Evolutionary conservation across 2,888 invertebrate genomes (phyloP), one percentile per base, ranked within the genome.

Genomic region (Scaptomyza cyrtandrae): DNA sequence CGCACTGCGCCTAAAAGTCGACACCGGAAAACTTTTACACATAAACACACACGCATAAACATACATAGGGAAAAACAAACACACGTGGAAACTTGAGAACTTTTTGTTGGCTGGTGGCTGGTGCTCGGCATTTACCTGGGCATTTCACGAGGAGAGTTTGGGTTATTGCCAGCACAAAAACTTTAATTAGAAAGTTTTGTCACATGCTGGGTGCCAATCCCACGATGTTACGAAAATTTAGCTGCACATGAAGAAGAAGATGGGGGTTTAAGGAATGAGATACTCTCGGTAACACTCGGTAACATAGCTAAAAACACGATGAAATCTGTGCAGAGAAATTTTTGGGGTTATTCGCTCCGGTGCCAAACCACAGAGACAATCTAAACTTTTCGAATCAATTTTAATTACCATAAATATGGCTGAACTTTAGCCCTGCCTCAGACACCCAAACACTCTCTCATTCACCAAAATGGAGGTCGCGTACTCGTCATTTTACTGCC

Each of bases 321-420:
- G 63, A 74, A 70, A 75, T 58, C 78, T 68, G 60, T 59, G 65
- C 45, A 43, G 31, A 35, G 54, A 48, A 53, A 45, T 53, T 63
- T 63, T 78, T 68, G 58, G 75, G 64, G 56, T 54, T 55, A 64
- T 55, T 57, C 78, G 64, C 60, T 58, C 74, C 75, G 78, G 75
- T 69, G 78, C 72, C 75, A 78, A 75, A 52, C 85, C 85, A 61
- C 81, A 81, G 62, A 89, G 88, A 88, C 85, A 86, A 84, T 84
- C 86, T 76, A 81, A 88, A 88, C 88, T 90, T 88, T 88, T 88
- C 87, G 76, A 90, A 88, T 90, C 89, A 89, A 89, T 88, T 86
- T 89, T 90, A 88, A 88, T 88, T 88, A 88, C 87, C 87, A 82
- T 78, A 84, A 89, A 89, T 86, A 85, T 82, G 76, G 73, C 70